Base-by-base conservation (phyloP, 2,113 vertebrate species). In the Amphiprion ocellaris region DNA sequence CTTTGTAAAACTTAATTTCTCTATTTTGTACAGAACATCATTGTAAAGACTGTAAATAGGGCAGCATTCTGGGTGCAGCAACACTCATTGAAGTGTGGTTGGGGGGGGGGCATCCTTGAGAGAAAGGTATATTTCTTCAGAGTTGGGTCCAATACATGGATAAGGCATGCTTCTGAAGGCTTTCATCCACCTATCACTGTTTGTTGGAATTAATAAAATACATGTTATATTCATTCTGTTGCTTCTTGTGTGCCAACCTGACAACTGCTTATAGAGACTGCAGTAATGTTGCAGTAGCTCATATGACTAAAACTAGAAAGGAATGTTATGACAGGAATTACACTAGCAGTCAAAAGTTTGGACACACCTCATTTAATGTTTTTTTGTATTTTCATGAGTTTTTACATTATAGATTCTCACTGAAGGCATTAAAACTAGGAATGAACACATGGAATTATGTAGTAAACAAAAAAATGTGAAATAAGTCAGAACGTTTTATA, bases 31-130 rank as follows among this genome's bases (percentile, higher is more conserved):
- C 94, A 94, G 93, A 86, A 67, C 82, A 85, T 94, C 89, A 89
- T 79, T 95, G 94, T 96, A 96, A 93, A 95, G 93, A 93, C 52
- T 96, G 95, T 95, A 95, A 92, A 96, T 95, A 94, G 66, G 89
- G 84, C 89, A 54, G 81, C 93, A 90, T 94, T 92, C 75, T 90
- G 88, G 83, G 87, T 92, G 94, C 92, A 86, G 92, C 93, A 93
- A 94, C 95, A 94, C 94, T 95, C 92, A 92, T 86, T 81, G 59
- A 89, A 21, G 21, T 21, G 21, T 21, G 21, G 21, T 21, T 21
- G 52, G 69, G 56, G 49, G 58, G 53, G 24, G 52, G 61, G 79
- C 64, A 84, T 81, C 70, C 68, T 85, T 81, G 73, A 84, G 82
- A 84, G 73, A 62, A 76, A 82, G 52, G 67, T 88, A 74, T 89